Evolutionary conservation across 2,113 vertebrate species (phyloP), one percentile per base, ranked within the genome.

Genomic region (Osmerus mordax): DNA sequence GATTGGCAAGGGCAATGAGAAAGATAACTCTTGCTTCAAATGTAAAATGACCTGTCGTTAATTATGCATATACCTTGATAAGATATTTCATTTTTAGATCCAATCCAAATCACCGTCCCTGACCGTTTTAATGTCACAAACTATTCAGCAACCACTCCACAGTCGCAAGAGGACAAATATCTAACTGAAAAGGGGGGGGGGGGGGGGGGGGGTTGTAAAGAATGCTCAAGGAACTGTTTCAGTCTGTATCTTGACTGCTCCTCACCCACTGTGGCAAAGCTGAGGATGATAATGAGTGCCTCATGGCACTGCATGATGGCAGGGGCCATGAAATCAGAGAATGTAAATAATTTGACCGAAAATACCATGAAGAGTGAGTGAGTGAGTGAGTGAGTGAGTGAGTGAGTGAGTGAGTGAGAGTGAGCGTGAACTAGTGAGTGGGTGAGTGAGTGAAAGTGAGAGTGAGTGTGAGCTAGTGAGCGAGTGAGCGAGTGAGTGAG

Each of bases 1-100:
- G 67, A 70, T 63, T 70, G 67, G 67, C 67, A 75, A 75, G 74
- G 74, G 67, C 74, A 75, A 25, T 55, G 73, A 54, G 15, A 52
- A 15, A 56, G 29, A 65, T 53, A 75, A 65, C 52, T 75, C 36
- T 61, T n/a, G 18, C 54, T 55, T 19, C 47, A 54, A 47, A 53
- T 54, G 29, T 51, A 56, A 74, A 69, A 61, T 61, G 47, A 62
- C 59, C 66, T 52, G 19, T 12, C 47, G 11, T 69, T 69, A 63
- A 69, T 74, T 63, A 69, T 74, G 66, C 65, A 74, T 28, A 53
- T 47, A 9, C 36, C 41, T 3, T 15, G 60, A 62, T 62, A 62
- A 53, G 51, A 52, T 52, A 67, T 54, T 54, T 62, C 11, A 28
- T 72, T 54, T 63, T 55, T 63, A 52, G 15, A 52, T 52, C 8